These are phyloP conservation scores for Prosopocoilus inquinatus DNA, from an alignment of 2,888 invertebrate species.

Conservation along the genomic window DNA sequence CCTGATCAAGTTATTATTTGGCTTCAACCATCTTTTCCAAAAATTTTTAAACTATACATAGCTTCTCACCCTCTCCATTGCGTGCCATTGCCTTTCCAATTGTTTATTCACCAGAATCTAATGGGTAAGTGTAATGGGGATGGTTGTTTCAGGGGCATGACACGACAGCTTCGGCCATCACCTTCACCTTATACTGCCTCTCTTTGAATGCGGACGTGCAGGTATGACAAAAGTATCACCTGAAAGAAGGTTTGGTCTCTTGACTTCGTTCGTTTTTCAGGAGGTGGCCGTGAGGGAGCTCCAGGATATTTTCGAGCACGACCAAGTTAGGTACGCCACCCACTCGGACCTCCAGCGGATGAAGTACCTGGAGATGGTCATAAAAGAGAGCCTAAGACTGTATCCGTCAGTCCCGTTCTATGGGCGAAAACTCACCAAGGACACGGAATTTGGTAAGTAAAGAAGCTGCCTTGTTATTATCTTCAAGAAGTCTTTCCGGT, in stretches of 20 bases:
- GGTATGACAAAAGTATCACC: slow-evolving; percentile 9
- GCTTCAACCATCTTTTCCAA: too few relatives aligned
- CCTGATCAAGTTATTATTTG: too few relatives aligned
- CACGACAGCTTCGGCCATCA: slow-evolving; percentile 28
- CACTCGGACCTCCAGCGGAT: slow-evolving; percentile 3
- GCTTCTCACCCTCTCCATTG: too few relatives aligned
- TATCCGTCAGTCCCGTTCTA: slow-evolving; percentile 8
- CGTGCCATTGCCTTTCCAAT: too few relatives aligned
- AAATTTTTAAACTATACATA: not conserved
- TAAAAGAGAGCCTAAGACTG: slow-evolving; percentile 7
- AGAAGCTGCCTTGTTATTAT: too few relatives aligned
- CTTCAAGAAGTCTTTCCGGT: too few relatives aligned
- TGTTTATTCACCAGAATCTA: too few relatives aligned
- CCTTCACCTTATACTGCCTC: slow-evolving; percentile 26
- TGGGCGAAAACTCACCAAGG: slow-evolving; percentile 9
- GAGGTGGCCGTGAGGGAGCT: slow-evolving; percentile 21
- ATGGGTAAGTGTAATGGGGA: too few relatives aligned
- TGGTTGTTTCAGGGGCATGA: slow-evolving; percentile 29
- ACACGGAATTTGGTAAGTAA: slow-evolving; percentile 14
- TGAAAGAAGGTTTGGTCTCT: too few relatives aligned
- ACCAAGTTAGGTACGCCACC: slow-evolving; percentile 2
- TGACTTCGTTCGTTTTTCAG: not conserved
- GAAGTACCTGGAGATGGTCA: slow-evolving; percentile 10
- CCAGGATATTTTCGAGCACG: slow-evolving; percentile 8
- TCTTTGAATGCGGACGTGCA: slow-evolving; percentile 28